Evolutionary conservation across 2,888 invertebrate species (phyloP).

Genomic region (Drosophila incognita): DNA sequence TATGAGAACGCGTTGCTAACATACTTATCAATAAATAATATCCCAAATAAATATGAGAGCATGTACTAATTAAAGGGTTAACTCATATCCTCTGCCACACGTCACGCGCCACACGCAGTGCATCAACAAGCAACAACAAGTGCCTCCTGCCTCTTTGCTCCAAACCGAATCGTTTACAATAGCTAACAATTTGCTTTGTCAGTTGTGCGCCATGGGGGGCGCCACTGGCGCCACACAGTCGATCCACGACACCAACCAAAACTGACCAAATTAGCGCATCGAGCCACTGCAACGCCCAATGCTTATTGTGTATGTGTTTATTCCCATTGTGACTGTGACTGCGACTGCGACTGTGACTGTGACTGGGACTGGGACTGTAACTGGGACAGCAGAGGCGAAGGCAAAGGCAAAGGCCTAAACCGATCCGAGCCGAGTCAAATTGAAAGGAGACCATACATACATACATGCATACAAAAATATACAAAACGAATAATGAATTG

Average conservation of each 20-base stretch:
- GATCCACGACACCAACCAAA: slow-evolving; percentile 32
- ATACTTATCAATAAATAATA: neutral
- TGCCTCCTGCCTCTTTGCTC: slow-evolving; percentile 9
- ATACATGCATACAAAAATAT: slow-evolving; percentile 3
- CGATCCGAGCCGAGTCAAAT: slow-evolving; percentile 17
- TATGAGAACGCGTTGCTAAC: neutral
- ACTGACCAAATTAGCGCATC: slow-evolving; percentile 61
- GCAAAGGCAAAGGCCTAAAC: slow-evolving; percentile 7
- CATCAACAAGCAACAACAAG: slow-evolving; percentile 2
- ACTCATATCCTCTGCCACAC: neutral
- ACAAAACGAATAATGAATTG: slow-evolving; percentile 81
- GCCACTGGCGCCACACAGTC: slow-evolving; percentile 72
- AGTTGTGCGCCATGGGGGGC: slow-evolving; percentile 56
- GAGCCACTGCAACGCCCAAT: slow-evolving; percentile 73
- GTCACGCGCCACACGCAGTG: slow-evolving; percentile 3
- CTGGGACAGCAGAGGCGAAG: neutral
- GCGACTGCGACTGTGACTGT: neutral
- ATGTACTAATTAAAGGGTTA: neutral
- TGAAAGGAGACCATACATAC: slow-evolving; percentile 22
- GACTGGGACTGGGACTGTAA: neutral
- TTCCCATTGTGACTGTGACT: slow-evolving; percentile 7
- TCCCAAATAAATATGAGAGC: neutral
- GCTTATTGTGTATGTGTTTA: slow-evolving; percentile 1
- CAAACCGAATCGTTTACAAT: slow-evolving; percentile 50
- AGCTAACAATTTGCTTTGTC: slow-evolving; percentile 68